Percentiles rank a stretch among this genome's conserved stretches.
Conservation (phyloP, 2,888 invertebrate species). For the Drosophila mimetica region DNA sequence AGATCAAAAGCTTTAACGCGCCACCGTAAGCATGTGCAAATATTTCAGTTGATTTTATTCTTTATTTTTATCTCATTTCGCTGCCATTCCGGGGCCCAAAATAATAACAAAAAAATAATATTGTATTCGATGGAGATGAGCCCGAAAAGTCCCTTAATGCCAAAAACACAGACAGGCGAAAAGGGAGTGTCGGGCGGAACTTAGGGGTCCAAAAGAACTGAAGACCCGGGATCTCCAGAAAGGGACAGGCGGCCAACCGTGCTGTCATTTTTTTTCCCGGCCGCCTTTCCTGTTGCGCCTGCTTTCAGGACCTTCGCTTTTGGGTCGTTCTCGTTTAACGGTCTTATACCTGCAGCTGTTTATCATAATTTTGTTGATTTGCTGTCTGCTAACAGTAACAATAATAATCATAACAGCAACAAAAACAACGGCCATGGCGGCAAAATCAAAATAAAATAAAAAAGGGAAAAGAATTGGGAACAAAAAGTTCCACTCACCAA, state of each 20-base stretch:
- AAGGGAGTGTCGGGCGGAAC: conserved; percentile 17
- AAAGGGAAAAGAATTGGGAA: conserved; percentile 28
- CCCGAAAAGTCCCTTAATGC: conserved; percentile 61
- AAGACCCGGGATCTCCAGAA: conserved; percentile 27
- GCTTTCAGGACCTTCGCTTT: conserved; percentile 50
- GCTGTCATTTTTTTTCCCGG: conserved; percentile 42
- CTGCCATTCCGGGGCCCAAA: conserved; percentile 26
- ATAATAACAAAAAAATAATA: conserved; percentile 55
- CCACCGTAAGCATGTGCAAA: conserved; percentile 71
- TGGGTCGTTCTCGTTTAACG: conserved; percentile 54
- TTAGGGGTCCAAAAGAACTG: conserved; percentile 1
- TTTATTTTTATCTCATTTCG: conserved; percentile 39
- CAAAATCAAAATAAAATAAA: conserved; percentile 50
- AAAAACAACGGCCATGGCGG: conserved; percentile 40
- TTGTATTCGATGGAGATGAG: conserved; percentile 53
- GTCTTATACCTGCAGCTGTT: conserved; percentile 77
- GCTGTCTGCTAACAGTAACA: conserved; percentile 71
- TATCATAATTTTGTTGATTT: conserved; percentile 81
- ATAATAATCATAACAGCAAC: conserved; percentile 57
- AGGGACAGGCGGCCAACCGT: conserved; percentile 49
- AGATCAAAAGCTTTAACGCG: conserved; percentile 74
- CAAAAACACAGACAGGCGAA: conserved; percentile 38
- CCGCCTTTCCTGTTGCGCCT: conserved; percentile 20
- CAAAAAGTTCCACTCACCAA: conserved; percentile 38
- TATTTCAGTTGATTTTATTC: conserved; percentile 78